Percentiles rank a stretch among this genome's conserved stretches.
phyloP scores from a whole-genome alignment of 92 coral and sea anemone genomes.

The Parazoanthus swiftii region DNA sequence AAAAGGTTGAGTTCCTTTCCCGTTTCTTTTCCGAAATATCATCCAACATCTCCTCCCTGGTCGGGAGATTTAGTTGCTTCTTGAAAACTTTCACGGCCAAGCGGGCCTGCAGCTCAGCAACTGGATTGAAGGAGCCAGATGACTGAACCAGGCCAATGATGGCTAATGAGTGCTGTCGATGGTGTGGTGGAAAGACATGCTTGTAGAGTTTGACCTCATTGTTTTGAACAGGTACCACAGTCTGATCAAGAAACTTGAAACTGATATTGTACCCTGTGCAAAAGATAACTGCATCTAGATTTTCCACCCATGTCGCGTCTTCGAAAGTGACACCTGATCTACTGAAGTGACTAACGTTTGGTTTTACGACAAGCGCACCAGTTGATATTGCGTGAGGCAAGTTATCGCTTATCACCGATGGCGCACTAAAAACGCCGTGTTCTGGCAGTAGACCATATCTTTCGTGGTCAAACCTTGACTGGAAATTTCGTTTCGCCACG shows the following conservation, averaged over 20 bases:
- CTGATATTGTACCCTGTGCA: slow-evolving; percentile 75
- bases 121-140: slow-evolving; percentile 23
- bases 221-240: slow-evolving; percentile 53
- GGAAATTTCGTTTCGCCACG: slow-evolving; percentile 44
- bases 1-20: slow-evolving; percentile 6
- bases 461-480: slow-evolving; percentile 71
- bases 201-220: slow-evolving; percentile 65
- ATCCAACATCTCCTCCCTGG: slow-evolving; percentile 34
- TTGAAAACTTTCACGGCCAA: slow-evolving; percentile 49
- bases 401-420: slow-evolving; percentile 73
- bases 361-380: slow-evolving; percentile 64
- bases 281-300: slow-evolving; percentile 66
- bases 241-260: slow-evolving; percentile 60
- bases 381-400: slow-evolving; percentile 73
- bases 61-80: slow-evolving; percentile 31
- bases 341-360: slow-evolving; percentile 59
- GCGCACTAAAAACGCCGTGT: slow-evolving; percentile 67
- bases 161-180: slow-evolving; percentile 32
- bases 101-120: slow-evolving; percentile 51
- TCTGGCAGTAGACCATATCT: slow-evolving; percentile 65
- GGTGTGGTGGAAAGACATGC: slow-evolving; percentile 46
- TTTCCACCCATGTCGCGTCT: slow-evolving; percentile 57
- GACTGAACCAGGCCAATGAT: slow-evolving; percentile 38
- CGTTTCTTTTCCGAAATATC: slow-evolving; percentile 44
- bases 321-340: slow-evolving; percentile 61